Conservation (phyloP, 1,140 invertebrate species). For the Periplaneta americana region DNA sequence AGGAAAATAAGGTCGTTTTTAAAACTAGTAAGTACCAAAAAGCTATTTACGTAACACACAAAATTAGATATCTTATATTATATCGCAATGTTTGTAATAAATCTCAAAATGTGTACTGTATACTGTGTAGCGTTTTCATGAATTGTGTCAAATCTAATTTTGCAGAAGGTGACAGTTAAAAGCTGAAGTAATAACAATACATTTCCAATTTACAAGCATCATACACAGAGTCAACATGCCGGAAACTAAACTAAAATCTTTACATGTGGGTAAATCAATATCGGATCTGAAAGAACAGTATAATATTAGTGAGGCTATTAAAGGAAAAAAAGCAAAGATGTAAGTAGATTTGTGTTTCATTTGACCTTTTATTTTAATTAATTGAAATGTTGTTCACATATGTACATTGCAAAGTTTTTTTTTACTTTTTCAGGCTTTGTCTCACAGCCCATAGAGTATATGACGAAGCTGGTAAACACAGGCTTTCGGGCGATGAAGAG, state of each 20-base stretch:
- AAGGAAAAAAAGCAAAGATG: constrained; percentile 13
- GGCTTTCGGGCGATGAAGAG: constrained; percentile 57
- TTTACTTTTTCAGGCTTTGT: neutral
- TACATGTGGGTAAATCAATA: constrained; percentile 5
- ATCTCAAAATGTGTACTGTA: too few relatives aligned
- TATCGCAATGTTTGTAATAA: too few relatives aligned
- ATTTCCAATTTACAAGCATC: too few relatives aligned
- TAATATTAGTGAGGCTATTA: constrained; percentile 44
- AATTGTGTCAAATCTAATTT: too few relatives aligned
- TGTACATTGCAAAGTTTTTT: neutral
- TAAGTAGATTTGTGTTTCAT: neutral
- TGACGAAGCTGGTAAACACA: constrained; percentile 45
- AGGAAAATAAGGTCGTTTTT: too few relatives aligned
- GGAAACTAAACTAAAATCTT: neutral
- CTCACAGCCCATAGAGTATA: constrained; percentile 39
- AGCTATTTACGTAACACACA: too few relatives aligned
- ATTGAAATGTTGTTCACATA: neutral
- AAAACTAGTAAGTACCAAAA: too few relatives aligned
- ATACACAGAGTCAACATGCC: constrained; percentile 6
- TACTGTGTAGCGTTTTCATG: too few relatives aligned
- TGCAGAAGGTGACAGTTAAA: too few relatives aligned
- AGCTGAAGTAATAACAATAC: too few relatives aligned
- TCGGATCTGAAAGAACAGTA: constrained; percentile 5
- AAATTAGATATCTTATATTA: too few relatives aligned
- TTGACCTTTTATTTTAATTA: neutral